Evolutionary conservation across 2,888 invertebrate species (phyloP).

Genomic region (Zaprionus bogoriensis): DNA sequence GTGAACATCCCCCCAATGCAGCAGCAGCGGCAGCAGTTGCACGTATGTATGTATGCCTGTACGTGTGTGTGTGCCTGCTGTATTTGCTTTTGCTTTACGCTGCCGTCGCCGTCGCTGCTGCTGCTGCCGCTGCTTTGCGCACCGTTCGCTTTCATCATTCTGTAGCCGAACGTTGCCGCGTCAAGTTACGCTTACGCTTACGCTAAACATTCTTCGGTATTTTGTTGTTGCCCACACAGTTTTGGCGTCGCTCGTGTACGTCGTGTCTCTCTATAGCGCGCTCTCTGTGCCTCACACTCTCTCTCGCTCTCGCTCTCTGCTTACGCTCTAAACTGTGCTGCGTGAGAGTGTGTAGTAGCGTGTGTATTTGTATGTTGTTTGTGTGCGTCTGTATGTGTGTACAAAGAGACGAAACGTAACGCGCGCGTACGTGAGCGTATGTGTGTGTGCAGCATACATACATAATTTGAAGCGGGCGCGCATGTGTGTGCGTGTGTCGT

Average conservation of each 20-base stretch:
- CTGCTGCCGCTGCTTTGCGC: constrained; percentile 44
- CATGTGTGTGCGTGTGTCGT: constrained; percentile 31
- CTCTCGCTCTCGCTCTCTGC: too few relatives aligned
- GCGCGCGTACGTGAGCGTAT: constrained; percentile 49
- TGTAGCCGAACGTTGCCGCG: constrained; percentile 66
- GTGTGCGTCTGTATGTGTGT: constrained; percentile 26
- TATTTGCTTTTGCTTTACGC: constrained; percentile 50
- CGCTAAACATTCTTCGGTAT: constrained; percentile 49
- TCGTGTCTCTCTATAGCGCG: too few relatives aligned
- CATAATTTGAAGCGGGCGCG: constrained; percentile 4
- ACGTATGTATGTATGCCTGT: constrained; percentile 13
- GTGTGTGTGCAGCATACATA: constrained; percentile 28
- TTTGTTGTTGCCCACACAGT: constrained; percentile 29
- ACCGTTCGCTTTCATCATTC: constrained; percentile 59
- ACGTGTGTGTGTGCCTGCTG: constrained; percentile 39
- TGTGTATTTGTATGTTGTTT: constrained; percentile 5
- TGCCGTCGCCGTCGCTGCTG: constrained; percentile 45
- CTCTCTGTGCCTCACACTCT: too few relatives aligned
- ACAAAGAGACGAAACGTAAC: constrained; percentile 57
- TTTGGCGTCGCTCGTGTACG: constrained; percentile 53
- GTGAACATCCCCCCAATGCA: not conserved
- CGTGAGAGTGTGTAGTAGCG: not conserved
- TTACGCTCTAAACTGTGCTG: constrained; percentile 9
- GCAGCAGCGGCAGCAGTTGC: constrained; percentile 4
- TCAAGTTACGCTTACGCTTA: constrained; percentile 56